Percentiles rank a stretch among this genome's conserved stretches.
Evolutionary conservation across 2,888 invertebrate genomes (phyloP).

Genomic region (Aleiodes alternator): DNA sequence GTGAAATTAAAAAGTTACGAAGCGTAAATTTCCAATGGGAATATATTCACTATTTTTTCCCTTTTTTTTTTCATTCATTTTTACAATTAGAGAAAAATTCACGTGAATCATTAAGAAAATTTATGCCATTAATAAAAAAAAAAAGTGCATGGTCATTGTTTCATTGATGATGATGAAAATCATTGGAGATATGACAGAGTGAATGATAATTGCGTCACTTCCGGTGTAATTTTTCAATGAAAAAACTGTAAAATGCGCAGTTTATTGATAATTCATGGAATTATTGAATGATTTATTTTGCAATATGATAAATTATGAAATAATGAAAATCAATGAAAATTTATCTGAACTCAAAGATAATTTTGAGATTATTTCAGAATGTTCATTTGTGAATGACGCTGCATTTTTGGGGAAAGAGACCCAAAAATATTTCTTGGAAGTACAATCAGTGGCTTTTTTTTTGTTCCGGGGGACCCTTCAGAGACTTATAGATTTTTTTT

Average conservation of each 20-base stretch:
- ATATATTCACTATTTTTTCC: neutral
- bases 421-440: constrained; percentile 9
- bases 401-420: neutral
- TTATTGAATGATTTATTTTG: no score
- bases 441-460: constrained; percentile 1
- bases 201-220: constrained; percentile 4
- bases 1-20: neutral
- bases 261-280: no score
- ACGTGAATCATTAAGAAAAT: neutral
- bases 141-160: no score
- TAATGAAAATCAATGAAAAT: no score
- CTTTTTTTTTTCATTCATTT: neutral
- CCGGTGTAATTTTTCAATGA: neutral
- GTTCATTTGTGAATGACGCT: constrained; percentile 6
- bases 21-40: constrained; percentile 11
- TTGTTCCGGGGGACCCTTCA: neutral
- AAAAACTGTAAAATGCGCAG: no score
- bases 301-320: no score
- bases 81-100: neutral
- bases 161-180: neutral
- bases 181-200: neutral
- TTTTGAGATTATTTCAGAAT: neutral
- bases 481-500: no score
- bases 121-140: no score
- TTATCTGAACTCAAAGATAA: neutral